Conservation (phyloP, 2,113 vertebrate species). For the Benitochromis conjunctus region DNA sequence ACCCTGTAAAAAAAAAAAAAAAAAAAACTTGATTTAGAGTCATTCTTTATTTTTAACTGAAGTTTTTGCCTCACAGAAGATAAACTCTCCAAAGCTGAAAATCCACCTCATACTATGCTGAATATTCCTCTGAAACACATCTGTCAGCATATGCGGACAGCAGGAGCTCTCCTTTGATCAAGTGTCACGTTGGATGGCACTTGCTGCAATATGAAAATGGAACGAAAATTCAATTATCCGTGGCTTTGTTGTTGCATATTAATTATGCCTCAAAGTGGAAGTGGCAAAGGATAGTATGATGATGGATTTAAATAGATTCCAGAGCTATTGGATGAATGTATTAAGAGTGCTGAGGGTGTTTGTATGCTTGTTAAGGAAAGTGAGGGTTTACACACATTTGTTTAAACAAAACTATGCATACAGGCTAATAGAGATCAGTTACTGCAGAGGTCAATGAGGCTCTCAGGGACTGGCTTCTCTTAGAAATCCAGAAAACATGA, state of each 20-base stretch:
- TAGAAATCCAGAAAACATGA: neutral
- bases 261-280: conserved; percentile 26
- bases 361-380: neutral
- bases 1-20: no score
- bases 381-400: neutral
- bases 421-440: neutral
- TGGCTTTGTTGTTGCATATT: conserved; percentile 47
- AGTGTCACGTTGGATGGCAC: conserved; percentile 27
- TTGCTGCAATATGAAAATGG: conserved; percentile 35
- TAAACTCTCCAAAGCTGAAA: neutral
- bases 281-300: conserved; percentile 1
- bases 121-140: conserved; percentile 21
- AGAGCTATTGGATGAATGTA: neutral
- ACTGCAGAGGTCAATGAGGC: neutral
- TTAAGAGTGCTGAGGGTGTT: neutral
- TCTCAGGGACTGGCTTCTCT: neutral
- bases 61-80: neutral
- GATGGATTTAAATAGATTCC: conserved; percentile 35
- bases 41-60: neutral
- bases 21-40: neutral
- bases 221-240: conserved; percentile 58
- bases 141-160: conserved; percentile 32
- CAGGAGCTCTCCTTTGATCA: conserved; percentile 47
- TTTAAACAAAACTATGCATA: neutral
- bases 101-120: neutral